phyloP scores from a whole-genome alignment of 2,797 vertebrate genomes.

The Apogon hyalosoma region DNA sequence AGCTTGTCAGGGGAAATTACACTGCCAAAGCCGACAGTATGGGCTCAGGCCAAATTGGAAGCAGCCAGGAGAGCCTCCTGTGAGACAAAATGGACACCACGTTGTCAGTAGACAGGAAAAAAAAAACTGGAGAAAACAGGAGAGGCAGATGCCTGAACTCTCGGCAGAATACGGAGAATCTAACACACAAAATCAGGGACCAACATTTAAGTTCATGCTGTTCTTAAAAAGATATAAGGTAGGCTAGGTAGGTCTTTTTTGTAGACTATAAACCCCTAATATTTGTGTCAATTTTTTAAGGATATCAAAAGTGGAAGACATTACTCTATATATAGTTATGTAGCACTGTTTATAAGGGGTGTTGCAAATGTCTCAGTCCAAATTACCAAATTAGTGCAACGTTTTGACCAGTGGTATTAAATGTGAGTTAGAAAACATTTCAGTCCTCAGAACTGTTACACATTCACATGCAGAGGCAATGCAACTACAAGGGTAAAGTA shows the following conservation, averaged over 20 bases:
- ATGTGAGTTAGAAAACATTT: not conserved
- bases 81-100: constrained; percentile 52
- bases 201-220: constrained; percentile 26
- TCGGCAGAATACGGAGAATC: constrained; percentile 39
- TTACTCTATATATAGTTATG: too few relatives aligned
- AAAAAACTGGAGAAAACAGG: constrained; percentile 37
- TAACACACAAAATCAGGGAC: constrained; percentile 33
- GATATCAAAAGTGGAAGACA: too few relatives aligned
- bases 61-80: constrained; percentile 48
- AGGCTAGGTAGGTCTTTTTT: not conserved
- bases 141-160: constrained; percentile 41
- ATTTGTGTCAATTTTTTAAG: too few relatives aligned
- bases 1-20: constrained; percentile 61
- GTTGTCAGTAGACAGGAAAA: constrained; percentile 46
- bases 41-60: constrained; percentile 52
- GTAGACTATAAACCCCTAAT: too few relatives aligned
- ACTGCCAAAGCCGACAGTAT: constrained; percentile 55
- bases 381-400: too few relatives aligned
- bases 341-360: too few relatives aligned
- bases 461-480: constrained; percentile 15
- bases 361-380: too few relatives aligned
- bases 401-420: too few relatives aligned
- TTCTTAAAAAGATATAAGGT: not conserved
- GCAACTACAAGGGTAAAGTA: constrained; percentile 22
- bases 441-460: constrained; percentile 3